Evolutionary conservation across 2,888 invertebrate species (phyloP), one percentile per base, ranked within the genome.

Genomic region (Agriopis leucophaearia): DNA sequence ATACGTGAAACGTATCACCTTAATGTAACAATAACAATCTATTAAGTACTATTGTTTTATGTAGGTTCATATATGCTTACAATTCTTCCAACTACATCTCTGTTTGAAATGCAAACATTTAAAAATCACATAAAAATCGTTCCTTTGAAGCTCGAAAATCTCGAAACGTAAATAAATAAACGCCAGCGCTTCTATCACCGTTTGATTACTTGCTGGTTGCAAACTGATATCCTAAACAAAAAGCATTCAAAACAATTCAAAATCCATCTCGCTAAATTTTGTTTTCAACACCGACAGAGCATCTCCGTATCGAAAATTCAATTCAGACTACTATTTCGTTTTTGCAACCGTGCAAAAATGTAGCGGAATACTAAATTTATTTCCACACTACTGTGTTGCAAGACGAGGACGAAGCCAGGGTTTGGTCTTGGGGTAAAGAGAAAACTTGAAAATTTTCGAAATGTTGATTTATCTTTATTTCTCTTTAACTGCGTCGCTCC

Each of bases 311-410:
- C 59, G 63, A 59, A 55, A 59, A 63, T 64, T 68, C 50, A 59
- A 63, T 64, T 50, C 59, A 15, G 59, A 59, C 42, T 48, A 44
- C 67, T 63, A 64, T 64, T 68, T 50, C 13, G 61, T 59, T 63
- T 59, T 64, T 68, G 67, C 59, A 68, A 68, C 58, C 65, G 66
- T 66, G 68, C 58, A 67, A 70, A 57, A 72, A 64, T 65, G 51
- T 52, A 65, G 56, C 66, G 68, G 69, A 70, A 72, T 70, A 60
- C 57, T 65, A 71, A 76, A 74, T 71, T 59, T 63, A 67, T 76
- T 64, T 70, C 71, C 72, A 74, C 69, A 75, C 58, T 67, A 70
- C 77, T 74, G 78, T 78, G 77, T 67, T 64, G 70, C 65, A 79
- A 76, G 73, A 73, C 69, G 69, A 67, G 52, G 57, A 40, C 52